phyloP scores from a whole-genome alignment of 1,140 invertebrate species.

The Aricia agestis region DNA sequence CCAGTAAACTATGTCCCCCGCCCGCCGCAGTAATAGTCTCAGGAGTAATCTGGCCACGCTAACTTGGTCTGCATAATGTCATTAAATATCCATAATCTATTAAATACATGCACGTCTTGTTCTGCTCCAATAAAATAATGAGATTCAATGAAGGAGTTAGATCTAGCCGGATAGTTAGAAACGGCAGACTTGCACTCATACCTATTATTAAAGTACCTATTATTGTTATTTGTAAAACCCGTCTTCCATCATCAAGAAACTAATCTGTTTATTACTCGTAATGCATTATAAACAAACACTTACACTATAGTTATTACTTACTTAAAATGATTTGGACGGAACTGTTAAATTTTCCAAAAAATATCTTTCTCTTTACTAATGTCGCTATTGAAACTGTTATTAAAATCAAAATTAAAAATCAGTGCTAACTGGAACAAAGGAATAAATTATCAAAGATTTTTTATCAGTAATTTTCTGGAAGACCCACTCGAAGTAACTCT shows the following conservation, averaged over 20 bases:
- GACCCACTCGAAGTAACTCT: conserved; percentile 6
- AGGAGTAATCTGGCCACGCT: not conserved
- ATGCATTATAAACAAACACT: too few relatives aligned
- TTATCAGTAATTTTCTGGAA: conserved; percentile 7
- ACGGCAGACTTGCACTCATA: too few relatives aligned
- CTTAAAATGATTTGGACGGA: too few relatives aligned
- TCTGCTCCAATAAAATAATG: not conserved
- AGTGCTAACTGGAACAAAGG: not conserved
- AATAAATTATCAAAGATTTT: conserved; percentile 16
- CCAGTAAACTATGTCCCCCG: conserved; percentile 3
- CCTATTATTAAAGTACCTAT: too few relatives aligned
- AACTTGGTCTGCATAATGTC: not conserved
- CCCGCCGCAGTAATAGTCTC: not conserved
- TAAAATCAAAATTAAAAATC: not conserved
- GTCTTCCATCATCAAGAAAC: too few relatives aligned
- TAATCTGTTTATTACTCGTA: too few relatives aligned
- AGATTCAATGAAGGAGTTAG: not conserved
- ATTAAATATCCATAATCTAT: conserved; percentile 11
- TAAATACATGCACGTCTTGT: not conserved
- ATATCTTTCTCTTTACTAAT: too few relatives aligned
- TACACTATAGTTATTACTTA: too few relatives aligned
- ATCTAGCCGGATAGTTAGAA: not conserved
- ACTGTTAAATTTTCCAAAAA: too few relatives aligned
- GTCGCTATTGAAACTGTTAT: not conserved
- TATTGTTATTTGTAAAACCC: too few relatives aligned